phyloP scores from a whole-genome alignment of 2,797 vertebrate species.

The Enteromius afrohamiltoni region DNA sequence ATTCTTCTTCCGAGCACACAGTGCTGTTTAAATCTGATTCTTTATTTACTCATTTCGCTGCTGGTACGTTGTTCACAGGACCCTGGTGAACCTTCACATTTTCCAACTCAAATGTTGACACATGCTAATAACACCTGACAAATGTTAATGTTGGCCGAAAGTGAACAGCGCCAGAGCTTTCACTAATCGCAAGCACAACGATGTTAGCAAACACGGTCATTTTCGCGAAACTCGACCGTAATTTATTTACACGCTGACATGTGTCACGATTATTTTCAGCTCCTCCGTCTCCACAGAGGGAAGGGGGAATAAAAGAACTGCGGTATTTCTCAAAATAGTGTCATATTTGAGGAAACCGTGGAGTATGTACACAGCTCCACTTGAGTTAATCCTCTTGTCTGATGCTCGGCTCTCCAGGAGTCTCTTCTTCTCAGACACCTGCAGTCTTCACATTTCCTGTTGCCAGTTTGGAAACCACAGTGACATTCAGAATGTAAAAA shows the following conservation, averaged over 20 bases:
- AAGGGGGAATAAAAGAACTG: slow-evolving; percentile 17
- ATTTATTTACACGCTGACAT: background rate
- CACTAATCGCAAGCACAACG: background rate
- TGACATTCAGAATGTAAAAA: slow-evolving; percentile 63
- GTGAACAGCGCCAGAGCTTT: slow-evolving; percentile 22
- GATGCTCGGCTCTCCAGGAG: slow-evolving; percentile 5
- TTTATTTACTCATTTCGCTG: slow-evolving; percentile 29
- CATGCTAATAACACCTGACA: slow-evolving; percentile 47
- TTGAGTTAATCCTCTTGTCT: slow-evolving; percentile 14
- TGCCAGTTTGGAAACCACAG: slow-evolving; percentile 55
- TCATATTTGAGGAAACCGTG: slow-evolving; percentile 15
- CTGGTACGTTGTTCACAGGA: slow-evolving; percentile 36
- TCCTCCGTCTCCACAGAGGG: background rate
- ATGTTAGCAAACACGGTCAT: slow-evolving; percentile 7
- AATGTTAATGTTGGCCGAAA: slow-evolving; percentile 47
- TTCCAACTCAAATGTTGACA: slow-evolving; percentile 47
- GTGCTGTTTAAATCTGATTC: background rate
- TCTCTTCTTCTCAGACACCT: slow-evolving; percentile 36
- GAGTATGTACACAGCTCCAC: background rate
- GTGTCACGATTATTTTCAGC: background rate
- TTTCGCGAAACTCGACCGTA: slow-evolving; percentile 14
- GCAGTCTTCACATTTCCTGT: slow-evolving; percentile 47
- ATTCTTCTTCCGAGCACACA: background rate
- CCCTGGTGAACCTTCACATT: slow-evolving; percentile 17
- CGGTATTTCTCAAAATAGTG: slow-evolving; percentile 43